Base-by-base conservation (phyloP, 2,888 invertebrate species). In the Sarcophaga caerulescens region DNA sequence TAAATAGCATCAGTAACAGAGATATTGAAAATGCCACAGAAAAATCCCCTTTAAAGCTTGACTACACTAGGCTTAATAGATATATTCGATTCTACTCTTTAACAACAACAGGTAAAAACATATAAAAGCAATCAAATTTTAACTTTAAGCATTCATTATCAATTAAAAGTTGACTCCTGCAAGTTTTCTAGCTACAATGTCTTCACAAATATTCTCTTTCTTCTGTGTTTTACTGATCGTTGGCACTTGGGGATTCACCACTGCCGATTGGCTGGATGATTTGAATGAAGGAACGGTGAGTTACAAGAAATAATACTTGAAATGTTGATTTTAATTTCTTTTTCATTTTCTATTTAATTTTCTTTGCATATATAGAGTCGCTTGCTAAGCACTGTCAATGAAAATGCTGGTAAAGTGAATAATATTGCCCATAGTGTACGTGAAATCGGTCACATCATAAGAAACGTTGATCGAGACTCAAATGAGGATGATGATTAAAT, bases 181-280 rank as follows among this genome's bases (percentile, higher is more conserved):
- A 73, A 60, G 5, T 17, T 68, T 47, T 14, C 52, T 45, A 21
- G 60, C 4, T 14, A 10, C 21, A 25, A 87, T 88, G 87, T 81
- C 77, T 76, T 60, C 73, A 47, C 81, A 85, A 80, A 57, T 68
- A 69, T 73, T 83, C 75, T 85, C 74, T 25, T 78, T 87, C 21
- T 81, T 89, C 62, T 86, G 81, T 71, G 81, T 81, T 12, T 17
- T 88, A 1, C 47, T 89, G 25, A 70, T 89, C 19, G 23, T 87
- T 57, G 84, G 81, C 4, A 78, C 76, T 8, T 71, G 85, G 75
- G 88, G 88, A 80, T 76, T 88, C 66, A 87, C 87, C 60, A n/a
- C 73, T 3, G 89, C 88, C 17, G 88, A 89, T 79, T 89, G 87
- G 88, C 81, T 89, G 75, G 88, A 88, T 78, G 89, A 88, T 59